Conservation (phyloP, 2,888 invertebrate genomes). For the Pinctada fucata region DNA sequence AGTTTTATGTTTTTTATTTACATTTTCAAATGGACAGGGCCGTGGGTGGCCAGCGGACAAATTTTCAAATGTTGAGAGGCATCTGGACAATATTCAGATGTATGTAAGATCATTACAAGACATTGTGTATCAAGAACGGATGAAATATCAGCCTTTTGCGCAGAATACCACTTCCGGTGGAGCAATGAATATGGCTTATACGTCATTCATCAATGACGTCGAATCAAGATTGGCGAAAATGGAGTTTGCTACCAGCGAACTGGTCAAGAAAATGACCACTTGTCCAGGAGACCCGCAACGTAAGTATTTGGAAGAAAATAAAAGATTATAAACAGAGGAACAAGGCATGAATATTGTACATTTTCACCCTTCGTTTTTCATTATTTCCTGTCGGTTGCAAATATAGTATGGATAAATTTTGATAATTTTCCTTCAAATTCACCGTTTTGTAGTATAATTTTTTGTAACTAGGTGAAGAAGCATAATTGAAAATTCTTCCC, state of each 20-base stretch:
- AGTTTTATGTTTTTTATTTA: constrained; percentile 6
- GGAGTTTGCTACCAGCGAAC: constrained; percentile 15
- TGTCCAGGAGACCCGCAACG: constrained; percentile 23
- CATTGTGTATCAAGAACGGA: constrained; percentile 31
- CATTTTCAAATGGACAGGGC: constrained; percentile 6
- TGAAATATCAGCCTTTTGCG: constrained; percentile 12
- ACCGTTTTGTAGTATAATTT: too few species aligned
- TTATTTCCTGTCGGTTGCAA: too few species aligned
- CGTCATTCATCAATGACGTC: constrained; percentile 32
- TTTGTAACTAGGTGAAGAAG: too few species aligned
- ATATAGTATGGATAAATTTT: too few species aligned
- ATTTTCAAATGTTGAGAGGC: constrained; percentile 23
- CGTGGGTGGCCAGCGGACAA: constrained; percentile 17
- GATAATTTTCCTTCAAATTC: too few species aligned
- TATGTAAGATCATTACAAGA: constrained; percentile 25
- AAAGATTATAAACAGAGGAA: too few species aligned
- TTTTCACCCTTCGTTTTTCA: too few species aligned
- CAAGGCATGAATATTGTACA: too few species aligned
- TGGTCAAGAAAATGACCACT: constrained; percentile 21
- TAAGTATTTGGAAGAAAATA: background rate
- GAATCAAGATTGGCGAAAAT: constrained; percentile 19
- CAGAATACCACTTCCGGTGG: background rate
- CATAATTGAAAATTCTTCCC: too few species aligned
- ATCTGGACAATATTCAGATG: constrained; percentile 27
- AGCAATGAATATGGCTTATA: constrained; percentile 26